Percentiles rank a stretch among this genome's conserved stretches.
Evolutionary conservation across 2,113 vertebrate genomes (phyloP).

Genomic region (Trogon melanurus): DNA sequence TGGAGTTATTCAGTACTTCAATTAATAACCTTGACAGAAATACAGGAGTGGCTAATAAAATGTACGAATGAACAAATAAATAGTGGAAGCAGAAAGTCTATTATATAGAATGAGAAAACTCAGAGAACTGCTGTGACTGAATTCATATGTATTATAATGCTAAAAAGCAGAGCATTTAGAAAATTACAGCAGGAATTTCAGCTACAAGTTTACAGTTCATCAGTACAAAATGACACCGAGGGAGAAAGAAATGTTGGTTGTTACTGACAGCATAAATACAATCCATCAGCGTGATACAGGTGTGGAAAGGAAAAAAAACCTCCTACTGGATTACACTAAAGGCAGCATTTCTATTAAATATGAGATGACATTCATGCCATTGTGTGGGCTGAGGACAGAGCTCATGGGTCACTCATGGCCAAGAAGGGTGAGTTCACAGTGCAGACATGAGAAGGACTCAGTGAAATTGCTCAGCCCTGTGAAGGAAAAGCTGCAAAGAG

Average conservation of each 20-base stretch:
- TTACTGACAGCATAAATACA: not conserved
- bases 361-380: not conserved
- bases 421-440: not conserved
- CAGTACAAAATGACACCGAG: not conserved
- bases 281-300: not conserved
- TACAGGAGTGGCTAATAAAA: constrained; percentile 22
- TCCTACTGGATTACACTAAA: not conserved
- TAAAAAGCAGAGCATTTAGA: not conserved
- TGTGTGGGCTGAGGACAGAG: not conserved
- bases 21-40: constrained; percentile 26
- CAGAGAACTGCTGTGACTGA: not conserved
- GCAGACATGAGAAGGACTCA: not conserved
- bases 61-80: not conserved
- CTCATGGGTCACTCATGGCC: not conserved
- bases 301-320: not conserved
- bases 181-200: not conserved
- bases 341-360: not conserved
- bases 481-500: not conserved
- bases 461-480: not conserved
- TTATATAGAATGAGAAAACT: not conserved
- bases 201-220: not conserved
- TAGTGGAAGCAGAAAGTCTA: not conserved
- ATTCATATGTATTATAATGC: not conserved
- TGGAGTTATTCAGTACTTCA: not conserved
- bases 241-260: not conserved